Percentiles rank a stretch among this genome's conserved stretches.
Evolutionary conservation across 1,140 invertebrate genomes (phyloP).

Genomic region (Steinernema khuongi): DNA sequence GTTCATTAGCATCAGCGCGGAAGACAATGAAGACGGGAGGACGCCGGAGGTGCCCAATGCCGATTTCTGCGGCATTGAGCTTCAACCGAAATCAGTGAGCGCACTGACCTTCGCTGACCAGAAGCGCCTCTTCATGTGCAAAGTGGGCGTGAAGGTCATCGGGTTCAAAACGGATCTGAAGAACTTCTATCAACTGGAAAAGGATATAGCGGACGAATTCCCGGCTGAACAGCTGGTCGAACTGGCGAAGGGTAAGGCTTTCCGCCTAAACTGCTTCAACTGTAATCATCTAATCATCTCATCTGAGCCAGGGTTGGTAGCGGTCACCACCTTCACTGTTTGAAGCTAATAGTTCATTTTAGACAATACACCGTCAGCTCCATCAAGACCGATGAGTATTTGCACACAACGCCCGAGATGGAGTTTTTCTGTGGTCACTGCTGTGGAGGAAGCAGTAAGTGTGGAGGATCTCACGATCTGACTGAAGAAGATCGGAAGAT

Average conservation of each 20-base stretch:
- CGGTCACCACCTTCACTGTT: no score
- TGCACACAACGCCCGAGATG: constrained; percentile 37
- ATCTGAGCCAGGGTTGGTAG: neutral
- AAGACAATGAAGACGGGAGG: neutral
- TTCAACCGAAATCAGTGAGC: neutral
- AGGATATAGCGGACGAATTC: constrained; percentile 27
- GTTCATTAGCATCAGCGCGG: neutral
- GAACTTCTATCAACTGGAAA: constrained; percentile 29
- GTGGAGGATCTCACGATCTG: constrained; percentile 19
- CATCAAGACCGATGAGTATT: constrained; percentile 30
- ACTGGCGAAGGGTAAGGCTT: neutral
- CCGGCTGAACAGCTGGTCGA: constrained; percentile 32
- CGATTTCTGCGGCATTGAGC: constrained; percentile 7
- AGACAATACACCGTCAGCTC: constrained; percentile 5
- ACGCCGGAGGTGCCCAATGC: neutral
- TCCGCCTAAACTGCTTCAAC: constrained; percentile 12
- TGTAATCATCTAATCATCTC: neutral
- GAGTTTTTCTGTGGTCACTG: constrained; percentile 44
- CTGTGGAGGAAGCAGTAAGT: constrained; percentile 22
- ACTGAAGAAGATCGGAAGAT: constrained; percentile 11
- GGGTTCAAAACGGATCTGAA: constrained; percentile 9
- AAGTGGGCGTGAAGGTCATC: constrained; percentile 32
- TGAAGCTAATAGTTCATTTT: neutral
- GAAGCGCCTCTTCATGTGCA: constrained; percentile 42
- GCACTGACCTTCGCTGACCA: constrained; percentile 1